A percentile compares a stretch with the other conserved stretches of the same genome.
Evolutionary conservation across 2,113 vertebrate genomes (phyloP).

Genomic region (Tenrec ecaudatus): DNA sequence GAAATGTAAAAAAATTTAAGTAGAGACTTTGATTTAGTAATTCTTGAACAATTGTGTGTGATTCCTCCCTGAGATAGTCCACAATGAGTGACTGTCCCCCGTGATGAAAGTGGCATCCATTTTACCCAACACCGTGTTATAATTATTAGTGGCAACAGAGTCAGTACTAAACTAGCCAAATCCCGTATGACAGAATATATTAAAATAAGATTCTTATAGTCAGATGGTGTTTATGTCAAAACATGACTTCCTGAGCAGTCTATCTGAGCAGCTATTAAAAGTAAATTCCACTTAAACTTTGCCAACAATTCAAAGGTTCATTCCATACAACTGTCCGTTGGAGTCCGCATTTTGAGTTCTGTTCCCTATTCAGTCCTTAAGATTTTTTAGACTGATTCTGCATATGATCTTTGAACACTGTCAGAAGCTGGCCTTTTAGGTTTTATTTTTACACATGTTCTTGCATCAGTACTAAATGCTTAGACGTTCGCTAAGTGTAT

Average conservation of each 20-base stretch:
- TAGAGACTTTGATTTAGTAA: constrained; percentile 64
- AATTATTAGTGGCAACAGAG: constrained; percentile 56
- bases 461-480: constrained; percentile 65
- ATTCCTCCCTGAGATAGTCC: constrained; percentile 48
- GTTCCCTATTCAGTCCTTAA: constrained; percentile 38
- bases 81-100: constrained; percentile 65
- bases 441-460: constrained; percentile 74
- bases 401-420: constrained; percentile 43
- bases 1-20: constrained; percentile 67
- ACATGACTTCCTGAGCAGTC: constrained; percentile 4
- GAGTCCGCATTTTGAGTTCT: constrained; percentile 41
- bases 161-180: constrained; percentile 72
- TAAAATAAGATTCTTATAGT: constrained; percentile 7
- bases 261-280: constrained; percentile 35
- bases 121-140: constrained; percentile 60
- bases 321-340: constrained; percentile 32
- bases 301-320: constrained; percentile 9
- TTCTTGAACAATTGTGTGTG: constrained; percentile 20
- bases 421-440: constrained; percentile 64
- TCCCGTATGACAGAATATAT: constrained; percentile 45
- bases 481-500: constrained; percentile 67
- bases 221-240: constrained; percentile 4
- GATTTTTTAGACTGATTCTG: constrained; percentile 51
- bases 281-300: constrained; percentile 49
- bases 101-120: constrained; percentile 68